These are phyloP conservation scores for Vulpes vulpes DNA, from an alignment of 2,113 vertebrate genomes.

Conservation along the genomic window DNA sequence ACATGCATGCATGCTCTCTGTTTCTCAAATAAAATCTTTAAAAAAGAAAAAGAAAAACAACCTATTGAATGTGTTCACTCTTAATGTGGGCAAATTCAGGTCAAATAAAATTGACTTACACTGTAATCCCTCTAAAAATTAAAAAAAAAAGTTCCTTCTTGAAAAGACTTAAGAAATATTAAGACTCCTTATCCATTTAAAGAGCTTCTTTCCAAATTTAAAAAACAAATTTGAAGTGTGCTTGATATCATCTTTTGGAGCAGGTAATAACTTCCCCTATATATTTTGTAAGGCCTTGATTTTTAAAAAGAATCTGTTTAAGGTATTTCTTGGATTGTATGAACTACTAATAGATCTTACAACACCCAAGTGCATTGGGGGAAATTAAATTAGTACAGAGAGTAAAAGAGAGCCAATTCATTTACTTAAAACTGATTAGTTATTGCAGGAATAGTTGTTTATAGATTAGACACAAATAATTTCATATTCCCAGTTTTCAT, in stretches of 20 bases:
- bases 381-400: not conserved
- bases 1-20: no score
- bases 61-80: not conserved
- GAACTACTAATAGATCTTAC: not conserved
- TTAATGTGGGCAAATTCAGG: not conserved
- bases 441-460: not conserved
- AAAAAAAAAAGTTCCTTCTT: not conserved
- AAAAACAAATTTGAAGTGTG: not conserved
- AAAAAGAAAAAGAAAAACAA: not conserved
- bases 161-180: not conserved
- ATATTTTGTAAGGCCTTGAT: not conserved
- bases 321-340: not conserved
- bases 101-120: not conserved
- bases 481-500: not conserved
- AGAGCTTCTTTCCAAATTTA: not conserved
- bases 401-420: not conserved
- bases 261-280: not conserved
- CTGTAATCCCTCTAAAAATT: not conserved
- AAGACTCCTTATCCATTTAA: not conserved
- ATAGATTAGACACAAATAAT: not conserved
- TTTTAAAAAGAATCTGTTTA: constrained; percentile 2
- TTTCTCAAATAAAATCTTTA: no score
- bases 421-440: not conserved
- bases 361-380: not conserved
- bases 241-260: not conserved